These are phyloP conservation scores for Eurytoma californica DNA, from an alignment of 2,888 invertebrate species.

Conservation along the genomic window DNA sequence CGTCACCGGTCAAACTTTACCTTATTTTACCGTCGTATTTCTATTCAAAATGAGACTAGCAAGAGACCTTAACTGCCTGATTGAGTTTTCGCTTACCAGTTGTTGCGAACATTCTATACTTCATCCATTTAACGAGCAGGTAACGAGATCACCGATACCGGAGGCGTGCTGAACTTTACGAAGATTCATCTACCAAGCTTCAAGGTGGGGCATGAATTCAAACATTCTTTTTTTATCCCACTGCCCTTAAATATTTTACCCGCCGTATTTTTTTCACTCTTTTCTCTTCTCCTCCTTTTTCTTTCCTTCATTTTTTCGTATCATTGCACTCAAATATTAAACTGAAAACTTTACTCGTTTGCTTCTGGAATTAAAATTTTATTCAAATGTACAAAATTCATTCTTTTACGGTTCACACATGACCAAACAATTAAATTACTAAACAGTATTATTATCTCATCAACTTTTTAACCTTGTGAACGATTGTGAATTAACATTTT, in stretches of 20 bases:
- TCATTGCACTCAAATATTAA: too few species aligned
- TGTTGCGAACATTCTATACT: background rate
- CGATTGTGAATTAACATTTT: too few species aligned
- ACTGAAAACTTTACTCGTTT: too few species aligned
- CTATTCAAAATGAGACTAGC: background rate
- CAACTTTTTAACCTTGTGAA: too few species aligned
- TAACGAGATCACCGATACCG: constrained; percentile 11
- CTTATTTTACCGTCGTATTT: background rate
- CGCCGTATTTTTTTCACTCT: background rate
- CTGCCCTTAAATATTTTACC: background rate
- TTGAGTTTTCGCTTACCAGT: constrained; percentile 15
- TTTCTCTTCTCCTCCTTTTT: too few species aligned
- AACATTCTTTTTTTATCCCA: background rate
- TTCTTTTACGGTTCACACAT: too few species aligned
- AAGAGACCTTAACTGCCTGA: background rate
- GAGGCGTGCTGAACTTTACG: constrained; percentile 13
- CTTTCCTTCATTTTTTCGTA: too few species aligned
- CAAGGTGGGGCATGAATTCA: constrained; percentile 18
- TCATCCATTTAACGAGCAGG: constrained; percentile 16
- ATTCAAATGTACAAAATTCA: too few species aligned
- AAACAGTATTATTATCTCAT: too few species aligned
- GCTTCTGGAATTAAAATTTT: too few species aligned
- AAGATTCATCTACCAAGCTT: constrained; percentile 13
- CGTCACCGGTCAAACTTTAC: too few species aligned
- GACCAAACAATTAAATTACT: too few species aligned